Percentiles rank a stretch among this genome's conserved stretches.
Evolutionary conservation across 2,113 vertebrate genomes (phyloP).

Genomic region (Pimephales promelas): DNA sequence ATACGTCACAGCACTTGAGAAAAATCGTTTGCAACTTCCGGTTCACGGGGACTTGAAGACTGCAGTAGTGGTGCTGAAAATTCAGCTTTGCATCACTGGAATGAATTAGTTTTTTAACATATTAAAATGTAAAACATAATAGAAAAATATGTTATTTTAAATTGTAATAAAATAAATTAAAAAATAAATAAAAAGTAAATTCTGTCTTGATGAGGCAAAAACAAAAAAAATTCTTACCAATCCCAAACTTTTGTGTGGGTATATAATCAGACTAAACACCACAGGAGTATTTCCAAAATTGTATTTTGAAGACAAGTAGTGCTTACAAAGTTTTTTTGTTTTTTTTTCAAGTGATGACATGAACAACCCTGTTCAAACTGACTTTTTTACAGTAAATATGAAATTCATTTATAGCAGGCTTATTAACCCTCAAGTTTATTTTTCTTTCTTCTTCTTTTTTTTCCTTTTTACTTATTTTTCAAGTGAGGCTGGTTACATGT

Average conservation of each 20-base stretch:
- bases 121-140: too few species aligned
- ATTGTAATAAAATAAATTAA: too few species aligned
- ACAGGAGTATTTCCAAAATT: conserved; percentile 76
- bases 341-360: conserved; percentile 79
- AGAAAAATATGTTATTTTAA: too few species aligned
- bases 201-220: not conserved
- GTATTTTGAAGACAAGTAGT: conserved; percentile 90
- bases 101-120: too few species aligned
- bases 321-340: conserved; percentile 83
- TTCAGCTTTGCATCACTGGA: too few species aligned
- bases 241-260: too few species aligned
- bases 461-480: conserved; percentile 2
- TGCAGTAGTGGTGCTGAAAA: not conserved
- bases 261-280: conserved; percentile 61
- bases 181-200: too few species aligned
- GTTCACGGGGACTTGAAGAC: too few species aligned
- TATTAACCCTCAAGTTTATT: conserved; percentile 63
- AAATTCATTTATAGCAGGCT: conserved; percentile 66
- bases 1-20: too few species aligned
- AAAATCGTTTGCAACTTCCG: too few species aligned
- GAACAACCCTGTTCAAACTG: conserved; percentile 70
- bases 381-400: conserved; percentile 79
- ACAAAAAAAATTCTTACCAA: not conserved
- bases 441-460: conserved; percentile 32
- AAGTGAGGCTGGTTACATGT: conserved; percentile 85